Evolutionary conservation across 2,888 invertebrate species (phyloP), one percentile per base, ranked within the genome.

Genomic region (Agrotis puta): DNA sequence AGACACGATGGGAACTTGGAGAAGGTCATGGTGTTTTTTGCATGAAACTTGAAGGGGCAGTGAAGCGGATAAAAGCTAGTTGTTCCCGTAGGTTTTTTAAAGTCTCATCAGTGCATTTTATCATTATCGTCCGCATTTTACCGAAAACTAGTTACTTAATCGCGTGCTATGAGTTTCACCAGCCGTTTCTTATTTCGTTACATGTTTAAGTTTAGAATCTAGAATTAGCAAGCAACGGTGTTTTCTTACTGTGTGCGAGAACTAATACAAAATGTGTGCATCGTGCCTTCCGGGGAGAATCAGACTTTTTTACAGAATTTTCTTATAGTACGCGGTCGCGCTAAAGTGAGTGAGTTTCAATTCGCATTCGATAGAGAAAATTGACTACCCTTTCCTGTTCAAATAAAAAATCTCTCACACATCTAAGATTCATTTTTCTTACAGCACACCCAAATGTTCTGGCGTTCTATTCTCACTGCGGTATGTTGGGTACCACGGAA

Each of bases 381-480:
- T 48, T 3, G 0, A 18, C 13, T 22, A 64, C 3, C 3, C 18
- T 13, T 20, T 20, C 33, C 9, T 27, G 27, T 47, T 27, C 13
- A 5, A 1, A 14, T 27, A 24, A 33, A 20, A 63, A 14, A 14
- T n/a, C 9, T 9, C 18, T 7, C 6, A 6, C 7, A 14, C 11
- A n/a, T 11, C 16, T 67, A 9, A 54, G 4, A 0, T 14, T 13
- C n/a, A 43, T 3, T 24, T 14, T 53, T 4, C 43, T 67, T 87
- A 27, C 82, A 91, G 91, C 88, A 9, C 91, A 91, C 75, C 89
- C 91, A 4, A 90, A 91, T 9, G 87, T 88, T 0, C 83, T 96
- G 68, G 96, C 95, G 0, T 97, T 97, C 84, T 96, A 96, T 73
- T 95, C 97, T 0, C 97, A 97, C 84, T 96, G 96, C 56, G 97